These are phyloP conservation scores for Egretta garzetta DNA, from an alignment of 2,113 vertebrate species.

Conservation along the genomic window DNA sequence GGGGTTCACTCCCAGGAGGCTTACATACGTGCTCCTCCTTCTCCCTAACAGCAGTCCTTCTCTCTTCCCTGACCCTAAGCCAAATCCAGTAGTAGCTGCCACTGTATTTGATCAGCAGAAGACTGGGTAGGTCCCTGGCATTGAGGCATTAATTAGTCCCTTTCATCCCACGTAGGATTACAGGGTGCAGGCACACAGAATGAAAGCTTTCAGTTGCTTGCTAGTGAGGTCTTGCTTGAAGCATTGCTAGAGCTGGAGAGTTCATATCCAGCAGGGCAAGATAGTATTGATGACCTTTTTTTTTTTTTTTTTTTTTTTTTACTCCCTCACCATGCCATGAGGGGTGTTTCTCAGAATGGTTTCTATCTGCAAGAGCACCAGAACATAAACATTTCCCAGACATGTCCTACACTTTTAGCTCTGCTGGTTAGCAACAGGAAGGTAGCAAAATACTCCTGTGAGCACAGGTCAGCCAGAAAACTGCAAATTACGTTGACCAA, in stretches of 20 bases:
- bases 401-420: slow-evolving; percentile 25
- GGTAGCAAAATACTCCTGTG: not conserved
- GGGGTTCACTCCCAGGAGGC: not conserved
- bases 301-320: not conserved
- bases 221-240: not conserved
- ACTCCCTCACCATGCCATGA: not conserved
- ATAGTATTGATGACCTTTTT: not conserved
- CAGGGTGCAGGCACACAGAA: not conserved
- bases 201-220: not conserved
- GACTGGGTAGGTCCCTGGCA: not conserved
- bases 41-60: not conserved
- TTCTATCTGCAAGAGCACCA: not conserved
- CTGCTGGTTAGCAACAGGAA: not conserved
- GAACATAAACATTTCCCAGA: slow-evolving; percentile 36
- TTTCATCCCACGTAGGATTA: not conserved
- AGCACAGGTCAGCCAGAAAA: not conserved
- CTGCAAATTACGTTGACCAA: slow-evolving; percentile 6
- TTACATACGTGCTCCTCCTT: not conserved
- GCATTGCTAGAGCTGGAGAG: not conserved
- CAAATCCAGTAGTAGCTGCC: not conserved
- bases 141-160: not conserved
- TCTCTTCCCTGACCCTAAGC: not conserved
- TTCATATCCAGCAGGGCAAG: not conserved
- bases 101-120: not conserved
- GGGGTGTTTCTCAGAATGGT: not conserved